Evolutionary conservation across 2,113 vertebrate species (phyloP).

Genomic region (Fukomys damarensis): DNA sequence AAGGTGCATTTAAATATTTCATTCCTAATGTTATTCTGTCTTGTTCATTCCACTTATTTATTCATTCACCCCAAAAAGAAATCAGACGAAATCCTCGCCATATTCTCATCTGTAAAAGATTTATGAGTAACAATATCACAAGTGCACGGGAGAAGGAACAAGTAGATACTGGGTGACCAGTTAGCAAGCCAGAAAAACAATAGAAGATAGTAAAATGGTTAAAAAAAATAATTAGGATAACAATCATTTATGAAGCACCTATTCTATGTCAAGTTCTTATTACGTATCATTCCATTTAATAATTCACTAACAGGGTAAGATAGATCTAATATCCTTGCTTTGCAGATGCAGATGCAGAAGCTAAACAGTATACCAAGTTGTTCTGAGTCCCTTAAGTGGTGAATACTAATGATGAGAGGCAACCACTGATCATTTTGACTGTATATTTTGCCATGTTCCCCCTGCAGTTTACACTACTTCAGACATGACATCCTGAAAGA

Average conservation of each 20-base stretch:
- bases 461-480: neutral
- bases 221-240: neutral
- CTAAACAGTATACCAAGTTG: too few relatives aligned
- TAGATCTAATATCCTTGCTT: conserved; percentile 14
- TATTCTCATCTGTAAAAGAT: neutral
- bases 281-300: conserved; percentile 16
- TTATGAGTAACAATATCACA: neutral
- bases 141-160: neutral
- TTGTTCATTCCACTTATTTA: neutral
- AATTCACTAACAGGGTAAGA: neutral
- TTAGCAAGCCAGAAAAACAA: neutral
- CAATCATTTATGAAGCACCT: neutral
- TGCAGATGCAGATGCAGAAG: too few relatives aligned
- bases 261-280: neutral
- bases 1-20: conserved; percentile 5
- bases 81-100: neutral
- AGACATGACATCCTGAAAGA: neutral
- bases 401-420: neutral
- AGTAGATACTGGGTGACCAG: neutral
- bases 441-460: neutral
- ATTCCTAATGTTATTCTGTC: neutral
- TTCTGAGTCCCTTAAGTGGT: conserved; percentile 3
- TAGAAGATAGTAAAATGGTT: neutral
- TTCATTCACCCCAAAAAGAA: conserved; percentile 39
- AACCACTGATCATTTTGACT: neutral